Evolutionary conservation across 1,140 invertebrate species (phyloP).

Genomic region (Aphelinus atriplicis): DNA sequence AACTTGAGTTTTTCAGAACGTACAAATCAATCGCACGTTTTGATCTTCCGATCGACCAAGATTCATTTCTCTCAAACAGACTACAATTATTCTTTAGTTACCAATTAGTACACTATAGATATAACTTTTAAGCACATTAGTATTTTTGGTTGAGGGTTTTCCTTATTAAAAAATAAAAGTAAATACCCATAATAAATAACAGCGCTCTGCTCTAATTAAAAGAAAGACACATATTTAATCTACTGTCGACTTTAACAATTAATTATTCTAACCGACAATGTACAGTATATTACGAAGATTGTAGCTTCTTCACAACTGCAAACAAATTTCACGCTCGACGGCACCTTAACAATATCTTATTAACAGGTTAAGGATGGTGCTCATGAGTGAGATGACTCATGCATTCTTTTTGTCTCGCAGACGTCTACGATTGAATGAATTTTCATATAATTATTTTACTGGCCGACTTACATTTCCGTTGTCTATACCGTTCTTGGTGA

Average conservation of each 20-base stretch:
- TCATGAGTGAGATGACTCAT: conserved; percentile 6
- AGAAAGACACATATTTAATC: conserved; percentile 18
- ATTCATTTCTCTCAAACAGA: too few species aligned
- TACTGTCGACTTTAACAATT: conserved; percentile 26
- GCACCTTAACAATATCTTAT: conserved; percentile 33
- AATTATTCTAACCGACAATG: conserved; percentile 22
- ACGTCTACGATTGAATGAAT: conserved; percentile 1
- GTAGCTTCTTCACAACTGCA: conserved; percentile 27
- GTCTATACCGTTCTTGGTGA: not conserved
- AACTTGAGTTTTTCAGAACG: too few species aligned
- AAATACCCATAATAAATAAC: conserved; percentile 25
- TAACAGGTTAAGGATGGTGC: conserved; percentile 25
- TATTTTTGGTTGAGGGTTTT: conserved; percentile 37
- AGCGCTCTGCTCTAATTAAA: conserved; percentile 23
- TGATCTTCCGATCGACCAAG: too few species aligned
- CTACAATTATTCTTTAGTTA: too few species aligned
- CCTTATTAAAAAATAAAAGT: conserved; percentile 12
- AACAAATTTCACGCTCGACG: conserved; percentile 22
- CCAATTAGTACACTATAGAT: too few species aligned
- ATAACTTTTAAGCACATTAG: not conserved
- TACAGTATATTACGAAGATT: conserved; percentile 17
- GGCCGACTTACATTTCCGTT: not conserved
- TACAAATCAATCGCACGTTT: too few species aligned
- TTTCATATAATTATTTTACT: conserved; percentile 9
- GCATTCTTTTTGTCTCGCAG: conserved; percentile 4